phyloP scores from a whole-genome alignment of 1,140 invertebrate genomes.

The Meteorus sp. region DNA sequence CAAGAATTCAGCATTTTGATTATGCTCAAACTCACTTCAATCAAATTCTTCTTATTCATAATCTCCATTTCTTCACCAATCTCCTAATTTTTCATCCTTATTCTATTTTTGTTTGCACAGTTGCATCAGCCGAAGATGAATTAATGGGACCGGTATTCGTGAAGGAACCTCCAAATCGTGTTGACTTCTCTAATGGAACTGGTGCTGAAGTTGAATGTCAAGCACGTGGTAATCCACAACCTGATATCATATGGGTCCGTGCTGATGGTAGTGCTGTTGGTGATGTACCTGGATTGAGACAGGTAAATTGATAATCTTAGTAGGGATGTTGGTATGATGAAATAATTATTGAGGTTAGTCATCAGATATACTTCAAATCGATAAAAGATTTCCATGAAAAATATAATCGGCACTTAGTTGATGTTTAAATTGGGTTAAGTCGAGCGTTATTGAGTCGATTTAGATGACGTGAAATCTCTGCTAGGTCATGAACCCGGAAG shows the following conservation, averaged over 20 bases:
- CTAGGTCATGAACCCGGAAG: conserved; percentile 27
- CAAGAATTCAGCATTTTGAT: conserved; percentile 28
- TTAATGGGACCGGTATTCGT: conserved; percentile 87
- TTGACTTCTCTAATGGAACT: conserved; percentile 93
- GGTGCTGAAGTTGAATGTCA: conserved; percentile 91
- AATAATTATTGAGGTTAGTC: no score
- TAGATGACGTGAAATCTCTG: conserved; percentile 22
- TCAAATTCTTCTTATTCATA: background rate
- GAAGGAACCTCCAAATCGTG: conserved; percentile 85
- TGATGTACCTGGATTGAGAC: conserved; percentile 83
- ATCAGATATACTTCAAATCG: no score
- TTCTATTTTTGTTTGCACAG: conserved; percentile 31
- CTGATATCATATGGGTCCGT: conserved; percentile 90
- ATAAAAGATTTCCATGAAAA: no score
- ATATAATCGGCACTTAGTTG: background rate
- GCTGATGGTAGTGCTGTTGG: conserved; percentile 84
- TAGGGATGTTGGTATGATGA: no score
- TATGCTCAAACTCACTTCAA: background rate
- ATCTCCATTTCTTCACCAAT: conserved; percentile 12
- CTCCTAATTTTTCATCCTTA: conserved; percentile 19
- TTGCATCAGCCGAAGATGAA: conserved; percentile 65
- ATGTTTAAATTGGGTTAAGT: conserved; percentile 4
- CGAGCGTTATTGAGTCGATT: conserved; percentile 3
- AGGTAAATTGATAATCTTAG: conserved; percentile 58
- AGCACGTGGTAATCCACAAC: conserved; percentile 85